Conservation (phyloP, 2,797 vertebrate species). For the Sebastes minor region DNA sequence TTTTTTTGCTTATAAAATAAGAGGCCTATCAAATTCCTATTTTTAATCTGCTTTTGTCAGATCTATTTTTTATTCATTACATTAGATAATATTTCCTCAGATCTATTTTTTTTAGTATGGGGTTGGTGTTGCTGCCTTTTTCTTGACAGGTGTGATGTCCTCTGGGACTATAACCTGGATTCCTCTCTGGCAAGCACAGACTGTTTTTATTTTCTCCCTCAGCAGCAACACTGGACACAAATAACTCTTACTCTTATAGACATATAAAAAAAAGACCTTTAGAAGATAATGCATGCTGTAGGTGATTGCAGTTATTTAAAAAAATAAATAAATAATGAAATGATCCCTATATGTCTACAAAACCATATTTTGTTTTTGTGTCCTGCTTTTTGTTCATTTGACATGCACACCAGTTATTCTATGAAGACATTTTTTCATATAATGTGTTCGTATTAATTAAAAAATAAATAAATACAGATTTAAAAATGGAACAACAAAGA, state of each 20-base stretch:
- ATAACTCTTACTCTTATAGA: conserved; percentile 44
- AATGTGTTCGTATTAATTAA: neutral
- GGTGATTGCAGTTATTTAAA: neutral
- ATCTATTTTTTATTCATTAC: conserved; percentile 79
- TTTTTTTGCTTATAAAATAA: conserved; percentile 41
- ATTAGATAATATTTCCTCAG: conserved; percentile 75
- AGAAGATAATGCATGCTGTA: neutral
- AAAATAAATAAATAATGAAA: no score
- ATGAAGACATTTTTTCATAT: neutral
- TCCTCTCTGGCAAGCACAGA: conserved; percentile 66
- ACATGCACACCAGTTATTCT: neutral
- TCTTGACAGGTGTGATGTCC: conserved; percentile 79
- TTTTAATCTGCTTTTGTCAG: conserved; percentile 65
- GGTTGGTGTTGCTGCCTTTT: conserved; percentile 63
- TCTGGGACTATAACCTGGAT: conserved; percentile 73
- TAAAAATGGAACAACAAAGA: neutral
- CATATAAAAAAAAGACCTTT: neutral
- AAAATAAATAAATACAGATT: neutral
- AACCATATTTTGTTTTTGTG: neutral
- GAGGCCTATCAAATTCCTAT: conserved; percentile 61
- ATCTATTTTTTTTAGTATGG: conserved; percentile 59
- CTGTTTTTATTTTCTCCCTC: conserved; percentile 40
- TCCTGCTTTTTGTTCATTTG: conserved; percentile 1
- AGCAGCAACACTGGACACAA: conserved; percentile 62
- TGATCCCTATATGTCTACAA: neutral